These are phyloP conservation scores for Nothoprocta pentlandii DNA, from an alignment of 2,113 vertebrate species.

Conservation along the genomic window DNA sequence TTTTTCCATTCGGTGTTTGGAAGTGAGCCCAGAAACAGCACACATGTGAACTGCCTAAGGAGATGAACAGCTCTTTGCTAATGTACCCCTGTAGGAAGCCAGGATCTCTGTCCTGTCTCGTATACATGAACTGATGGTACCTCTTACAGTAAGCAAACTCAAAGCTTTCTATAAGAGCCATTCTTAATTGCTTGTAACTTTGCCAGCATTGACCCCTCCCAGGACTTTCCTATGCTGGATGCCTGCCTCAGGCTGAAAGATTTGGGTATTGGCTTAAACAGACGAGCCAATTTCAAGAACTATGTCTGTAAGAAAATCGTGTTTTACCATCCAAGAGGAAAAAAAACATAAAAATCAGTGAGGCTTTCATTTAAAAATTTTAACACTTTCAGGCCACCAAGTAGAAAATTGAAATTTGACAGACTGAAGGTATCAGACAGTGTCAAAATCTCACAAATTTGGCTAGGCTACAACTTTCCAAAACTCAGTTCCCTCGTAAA, in stretches of 20 bases:
- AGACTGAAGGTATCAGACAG: background rate
- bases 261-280: background rate
- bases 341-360: background rate
- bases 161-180: constrained; percentile 12
- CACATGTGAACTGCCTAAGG: constrained; percentile 46
- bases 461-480: background rate
- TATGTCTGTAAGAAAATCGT: background rate
- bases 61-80: constrained; percentile 33
- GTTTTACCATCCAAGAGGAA: background rate
- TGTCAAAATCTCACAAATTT: constrained; percentile 6
- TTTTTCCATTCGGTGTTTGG: constrained; percentile 27
- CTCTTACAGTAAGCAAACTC: constrained; percentile 19
- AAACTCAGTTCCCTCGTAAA: background rate
- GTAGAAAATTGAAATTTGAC: background rate
- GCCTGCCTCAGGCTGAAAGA: background rate
- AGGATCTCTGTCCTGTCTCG: background rate
- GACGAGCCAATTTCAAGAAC: background rate
- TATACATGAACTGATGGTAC: background rate
- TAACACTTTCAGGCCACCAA: background rate
- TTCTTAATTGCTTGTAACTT: constrained; percentile 29
- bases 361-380: background rate
- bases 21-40: background rate
- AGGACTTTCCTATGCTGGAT: constrained; percentile 19
- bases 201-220: background rate
- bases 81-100: background rate